Evolutionary conservation across 2,113 vertebrate genomes (phyloP), one percentile per base, ranked within the genome.

Genomic region (Pelusios castaneus): DNA sequence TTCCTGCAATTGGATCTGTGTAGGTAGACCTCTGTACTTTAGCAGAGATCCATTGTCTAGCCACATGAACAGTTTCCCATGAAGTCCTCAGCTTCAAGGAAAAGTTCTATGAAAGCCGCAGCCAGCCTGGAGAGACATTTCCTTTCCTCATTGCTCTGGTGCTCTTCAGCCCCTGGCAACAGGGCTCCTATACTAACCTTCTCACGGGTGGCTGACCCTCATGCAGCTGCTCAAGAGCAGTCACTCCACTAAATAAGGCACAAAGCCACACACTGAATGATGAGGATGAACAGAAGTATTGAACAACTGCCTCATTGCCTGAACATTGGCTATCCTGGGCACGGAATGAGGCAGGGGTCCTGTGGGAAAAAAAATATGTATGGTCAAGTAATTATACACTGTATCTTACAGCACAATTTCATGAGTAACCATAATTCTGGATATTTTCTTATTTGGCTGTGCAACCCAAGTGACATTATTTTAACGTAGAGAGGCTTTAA

Each of bases 1-100:
- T 91, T 55, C 88, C 93, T 89, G 91, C 92, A 96, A 95, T 93
- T 56, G 41, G 86, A 91, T 90, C 93, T 47, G 84, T 55, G 52
- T 6, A 90, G 49, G 92, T 47, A 87, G 73, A 89, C 92, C 87
- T 73, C 76, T 80, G 89, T 0, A 34, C 49, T 89, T 93, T 92
- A 38, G 22, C 2, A 2, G 92, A 91, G 88, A 38, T 24, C 73
- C 27, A 45, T 45, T 80, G 82, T 91, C 63, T 67, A 91, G 80
- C 82, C 83, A 91, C 91, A 43, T 13, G 0, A 52, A 34, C 21
- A 89, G 52, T 52, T 89, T 92, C 91, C 94, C 93, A 22, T 12
- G 2, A n/a, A 93, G 56, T 21, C 63, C 77, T 87, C 13, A 45
- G 45, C 6, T 2, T 9, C 73, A 45, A 0, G 14, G 45, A 77